Conservation (phyloP, 2,888 invertebrate genomes). For the Cecidostiba fungosa region DNA sequence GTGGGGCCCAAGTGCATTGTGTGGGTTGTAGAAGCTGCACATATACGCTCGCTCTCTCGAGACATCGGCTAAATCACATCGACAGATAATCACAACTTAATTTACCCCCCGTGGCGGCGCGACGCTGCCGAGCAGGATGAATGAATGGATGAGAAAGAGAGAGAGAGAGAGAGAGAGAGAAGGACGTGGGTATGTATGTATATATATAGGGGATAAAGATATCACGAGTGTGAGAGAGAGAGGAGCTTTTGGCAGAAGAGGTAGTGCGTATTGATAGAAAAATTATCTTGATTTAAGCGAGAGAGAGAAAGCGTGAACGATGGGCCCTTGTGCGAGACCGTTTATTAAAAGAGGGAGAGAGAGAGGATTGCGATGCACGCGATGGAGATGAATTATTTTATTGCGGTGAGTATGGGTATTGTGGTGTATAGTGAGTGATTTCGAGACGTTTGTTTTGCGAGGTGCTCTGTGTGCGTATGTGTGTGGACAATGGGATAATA, state of each 20-base stretch:
- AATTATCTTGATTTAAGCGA: conserved; percentile 58
- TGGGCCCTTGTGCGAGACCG: conserved; percentile 26
- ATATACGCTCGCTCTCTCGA: conserved; percentile 48
- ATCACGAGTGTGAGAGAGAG: conserved; percentile 6
- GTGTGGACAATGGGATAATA: not conserved
- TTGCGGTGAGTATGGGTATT: conserved; percentile 29
- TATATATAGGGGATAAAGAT: conserved; percentile 36
- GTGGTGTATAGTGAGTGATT: not conserved
- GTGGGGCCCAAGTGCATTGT: conserved; percentile 19
- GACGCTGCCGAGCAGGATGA: conserved; percentile 13
- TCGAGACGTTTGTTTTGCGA: not conserved
- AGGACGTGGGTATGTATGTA: not conserved
- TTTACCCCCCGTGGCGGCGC: conserved; percentile 77
- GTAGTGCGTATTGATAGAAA: conserved; percentile 50
- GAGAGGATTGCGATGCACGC: conserved; percentile 14
- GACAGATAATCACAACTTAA: conserved; percentile 80
- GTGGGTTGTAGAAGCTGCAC: not conserved
- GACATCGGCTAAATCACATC: conserved; percentile 78
- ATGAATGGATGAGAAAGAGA: not conserved
- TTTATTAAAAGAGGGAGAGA: conserved; percentile 46
- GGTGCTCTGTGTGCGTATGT: not conserved
- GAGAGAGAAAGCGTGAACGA: conserved; percentile 20
- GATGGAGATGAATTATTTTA: conserved; percentile 54
- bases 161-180: conserved; percentile 8
- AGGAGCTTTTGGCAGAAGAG: conserved; percentile 6